Percentiles rank a stretch among this genome's conserved stretches.
Conservation (phyloP, 2,797 vertebrate genomes). For the Enteromius anoplus region DNA sequence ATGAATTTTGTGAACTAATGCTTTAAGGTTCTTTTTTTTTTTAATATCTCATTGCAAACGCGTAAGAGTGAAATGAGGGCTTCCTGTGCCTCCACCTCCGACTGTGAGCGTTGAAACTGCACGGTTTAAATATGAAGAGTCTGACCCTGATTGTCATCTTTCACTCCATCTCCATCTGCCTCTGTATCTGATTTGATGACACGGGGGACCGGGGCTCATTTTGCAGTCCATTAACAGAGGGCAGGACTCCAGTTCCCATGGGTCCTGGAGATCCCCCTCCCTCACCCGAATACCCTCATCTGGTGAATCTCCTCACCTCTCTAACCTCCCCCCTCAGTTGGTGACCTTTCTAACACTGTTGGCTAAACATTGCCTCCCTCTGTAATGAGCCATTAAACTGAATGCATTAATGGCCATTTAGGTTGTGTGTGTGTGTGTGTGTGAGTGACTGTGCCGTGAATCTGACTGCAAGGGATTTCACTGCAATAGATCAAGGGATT, state of each 20-base stretch:
- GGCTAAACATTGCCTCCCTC: conserved; percentile 74
- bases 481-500: conserved; percentile 13
- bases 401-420: conserved; percentile 54
- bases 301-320: conserved; percentile 60
- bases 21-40: conserved; percentile 5
- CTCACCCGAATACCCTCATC: conserved; percentile 56
- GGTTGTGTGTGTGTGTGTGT: conserved; percentile 39
- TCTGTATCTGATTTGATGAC: conserved; percentile 74
- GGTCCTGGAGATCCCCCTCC: conserved; percentile 53
- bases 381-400: conserved; percentile 68
- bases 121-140: conserved; percentile 57
- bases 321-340: conserved; percentile 63
- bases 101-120: conserved; percentile 44
- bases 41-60: conserved; percentile 11
- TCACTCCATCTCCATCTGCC: conserved; percentile 59
- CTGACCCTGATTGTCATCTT: conserved; percentile 57
- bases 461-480: conserved; percentile 7
- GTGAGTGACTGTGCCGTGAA: conserved; percentile 3
- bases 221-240: conserved; percentile 92
- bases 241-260: conserved; percentile 68
- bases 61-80: not conserved
- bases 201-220: conserved; percentile 83
- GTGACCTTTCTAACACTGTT: conserved; percentile 81
- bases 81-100: conserved; percentile 22
- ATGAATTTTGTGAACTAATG: not conserved